A percentile compares a stretch with the other conserved stretches of the same genome.
Evolutionary conservation across 2,888 invertebrate genomes (phyloP).

Genomic region (Macrosoma leucophasiata): DNA sequence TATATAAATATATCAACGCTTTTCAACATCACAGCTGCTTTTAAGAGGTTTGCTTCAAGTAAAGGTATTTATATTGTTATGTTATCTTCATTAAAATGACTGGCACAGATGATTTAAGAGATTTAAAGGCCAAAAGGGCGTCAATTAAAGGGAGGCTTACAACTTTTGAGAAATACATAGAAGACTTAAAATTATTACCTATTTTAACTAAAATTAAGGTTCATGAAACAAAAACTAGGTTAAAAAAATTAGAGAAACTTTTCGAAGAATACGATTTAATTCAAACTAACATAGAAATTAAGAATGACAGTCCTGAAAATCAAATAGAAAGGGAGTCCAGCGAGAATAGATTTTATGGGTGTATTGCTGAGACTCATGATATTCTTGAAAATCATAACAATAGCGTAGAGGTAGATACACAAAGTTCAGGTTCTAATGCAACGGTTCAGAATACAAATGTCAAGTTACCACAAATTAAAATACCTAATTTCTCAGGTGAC

Average conservation of each 20-base stretch:
- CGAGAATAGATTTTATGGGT: conserved; percentile 8
- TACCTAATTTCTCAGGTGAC: conserved; percentile 4
- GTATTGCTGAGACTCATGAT: conserved; percentile 4
- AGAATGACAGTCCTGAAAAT: conserved; percentile 5
- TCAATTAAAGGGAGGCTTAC: conserved; percentile 8
- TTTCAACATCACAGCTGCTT: conserved; percentile 7
- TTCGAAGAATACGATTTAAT: conserved; percentile 8
- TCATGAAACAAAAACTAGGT: conserved; percentile 5
- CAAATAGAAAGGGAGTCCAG: conserved; percentile 3
- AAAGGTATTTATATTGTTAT: conserved; percentile 1
- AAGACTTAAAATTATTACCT: conserved; percentile 1
- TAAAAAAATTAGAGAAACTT: conserved; percentile 5
- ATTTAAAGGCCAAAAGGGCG: conserved; percentile 3
- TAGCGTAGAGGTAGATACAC: conserved; percentile 1
- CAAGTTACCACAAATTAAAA: conserved; percentile 2
- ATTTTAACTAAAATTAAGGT: conserved; percentile 1
- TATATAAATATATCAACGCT: no score
- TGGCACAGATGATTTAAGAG: conserved; percentile 5
- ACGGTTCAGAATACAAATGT: background rate
- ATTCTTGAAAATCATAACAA: conserved; percentile 5
- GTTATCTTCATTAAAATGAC: conserved; percentile 1
- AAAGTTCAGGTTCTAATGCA: conserved; percentile 1
- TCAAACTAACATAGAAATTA: conserved; percentile 8
- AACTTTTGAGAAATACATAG: conserved; percentile 6
- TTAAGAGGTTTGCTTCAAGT: conserved; percentile 4